Base-by-base conservation (phyloP, 1,140 invertebrate species). In the Atopsyche davidsoni region DNA sequence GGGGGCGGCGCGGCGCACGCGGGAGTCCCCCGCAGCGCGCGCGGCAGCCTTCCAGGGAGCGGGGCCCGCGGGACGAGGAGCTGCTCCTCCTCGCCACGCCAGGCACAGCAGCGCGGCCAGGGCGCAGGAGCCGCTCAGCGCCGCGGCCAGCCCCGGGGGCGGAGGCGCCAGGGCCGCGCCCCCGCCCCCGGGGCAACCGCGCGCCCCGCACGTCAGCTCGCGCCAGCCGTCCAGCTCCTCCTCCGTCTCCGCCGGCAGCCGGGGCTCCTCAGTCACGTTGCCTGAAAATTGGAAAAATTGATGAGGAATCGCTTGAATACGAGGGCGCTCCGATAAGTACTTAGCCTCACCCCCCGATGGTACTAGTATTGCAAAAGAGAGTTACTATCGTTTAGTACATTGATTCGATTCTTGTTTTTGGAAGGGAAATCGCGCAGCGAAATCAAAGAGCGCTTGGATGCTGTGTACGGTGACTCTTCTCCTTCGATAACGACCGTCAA, bases 1-100 rank as follows among this genome's bases (percentile, higher is more conserved):
- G 0, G 82, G 82, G 0, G 76, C 76, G 2, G 78, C 76, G 14
- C 85, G 66, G 53, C 79, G 70, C 10, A 84, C 63, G 32, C 79
- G 72, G 9, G 68, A 65, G 51, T 79, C 77, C 39, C 60, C 64
- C 9, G 72, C 60, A 6, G 71, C 58, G 3, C 73, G 70, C 6
- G 65, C 57, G 1, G 68, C 55, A 2, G 64, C 66, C 14, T 68
- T 60, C 52, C 76, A 65, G 0, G 73, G 70, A 0, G 70, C 65
- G 4, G 75, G 63, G 14, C 60, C 57, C 39, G 61, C 58, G 17
- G 69, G 65, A 1, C 65, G 62, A 3, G 63, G 57, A 7, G 63
- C 62, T 4, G 62, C 62, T 9, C 21, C 11, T 13, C 31, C 61
- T 62, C 46, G 1, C 59, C 61, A n/a, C 75, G 67, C 11, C 14